Evolutionary conservation across 2,113 vertebrate species (phyloP).

Genomic region (Hemicordylus capensis): DNA sequence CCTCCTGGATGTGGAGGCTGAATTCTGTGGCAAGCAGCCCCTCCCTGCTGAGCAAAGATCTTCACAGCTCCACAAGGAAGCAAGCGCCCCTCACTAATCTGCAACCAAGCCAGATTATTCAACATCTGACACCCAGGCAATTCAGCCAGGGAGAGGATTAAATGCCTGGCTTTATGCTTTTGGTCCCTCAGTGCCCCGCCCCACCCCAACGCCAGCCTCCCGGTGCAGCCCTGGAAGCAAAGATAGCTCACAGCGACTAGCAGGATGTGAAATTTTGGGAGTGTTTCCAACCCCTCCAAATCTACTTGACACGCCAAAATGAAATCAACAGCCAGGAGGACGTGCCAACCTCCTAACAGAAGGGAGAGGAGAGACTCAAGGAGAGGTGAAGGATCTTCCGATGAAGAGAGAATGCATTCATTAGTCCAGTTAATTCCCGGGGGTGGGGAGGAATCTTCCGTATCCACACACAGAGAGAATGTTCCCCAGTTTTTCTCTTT

Average conservation of each 20-base stretch:
- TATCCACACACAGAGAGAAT: background rate
- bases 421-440: background rate
- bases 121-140: background rate
- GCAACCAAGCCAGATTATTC: accelerated
- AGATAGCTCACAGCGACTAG: background rate
- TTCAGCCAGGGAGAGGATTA: background rate
- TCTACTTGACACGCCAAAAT: background rate
- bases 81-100: background rate
- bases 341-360: background rate
- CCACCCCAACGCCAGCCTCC: too few relatives aligned
- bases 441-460: too few relatives aligned
- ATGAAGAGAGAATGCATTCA: background rate
- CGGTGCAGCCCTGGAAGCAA: background rate
- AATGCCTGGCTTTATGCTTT: background rate
- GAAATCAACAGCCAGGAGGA: background rate
- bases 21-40: too few relatives aligned
- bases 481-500: background rate
- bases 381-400: background rate
- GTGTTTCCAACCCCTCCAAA: too few relatives aligned
- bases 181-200: background rate
- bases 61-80: background rate
- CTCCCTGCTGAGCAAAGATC: background rate
- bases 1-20: too few relatives aligned
- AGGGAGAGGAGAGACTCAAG: background rate
- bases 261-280: background rate